These are phyloP conservation scores for Asobara japonica DNA, from an alignment of 1,140 invertebrate genomes.

Conservation along the genomic window DNA sequence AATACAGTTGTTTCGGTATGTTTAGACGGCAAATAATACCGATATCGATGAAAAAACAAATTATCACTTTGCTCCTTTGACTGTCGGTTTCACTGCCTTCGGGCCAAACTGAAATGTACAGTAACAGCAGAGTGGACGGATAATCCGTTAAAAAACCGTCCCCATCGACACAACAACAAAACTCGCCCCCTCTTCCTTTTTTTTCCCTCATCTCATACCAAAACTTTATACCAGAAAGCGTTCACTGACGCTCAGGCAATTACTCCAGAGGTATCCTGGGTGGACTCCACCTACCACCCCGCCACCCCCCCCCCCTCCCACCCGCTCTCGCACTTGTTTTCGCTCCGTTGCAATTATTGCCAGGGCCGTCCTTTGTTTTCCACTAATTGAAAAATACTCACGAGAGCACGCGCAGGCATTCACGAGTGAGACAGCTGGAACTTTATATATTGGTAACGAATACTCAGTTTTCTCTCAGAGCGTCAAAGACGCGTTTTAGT, in stretches of 20 bases:
- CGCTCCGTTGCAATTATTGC: conserved; percentile 54
- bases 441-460: conserved; percentile 28
- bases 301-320: background rate
- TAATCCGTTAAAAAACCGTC: conserved; percentile 31
- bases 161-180: conserved; percentile 25
- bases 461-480: conserved; percentile 9
- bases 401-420: conserved; percentile 25
- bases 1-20: too few species aligned
- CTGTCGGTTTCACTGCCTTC: background rate
- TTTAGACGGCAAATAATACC: conserved; percentile 18
- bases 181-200: background rate
- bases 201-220: conserved; percentile 11
- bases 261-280: conserved; percentile 40
- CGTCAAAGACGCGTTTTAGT: conserved; percentile 31
- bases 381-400: conserved; percentile 53
- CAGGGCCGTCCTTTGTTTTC: conserved; percentile 50
- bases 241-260: conserved; percentile 43
- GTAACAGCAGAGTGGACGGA: conserved; percentile 13
- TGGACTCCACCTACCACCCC: background rate
- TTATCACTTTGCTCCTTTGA: conserved; percentile 31
- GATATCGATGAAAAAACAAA: conserved; percentile 18
- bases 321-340: conserved; percentile 44
- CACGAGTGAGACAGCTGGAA: conserved; percentile 27
- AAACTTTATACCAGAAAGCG: conserved; percentile 26
- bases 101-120: conserved; percentile 20